Percentiles rank a stretch among this genome's conserved stretches.
phyloP scores from a whole-genome alignment of 2,888 invertebrate species.

The Ennomos erosarius region DNA sequence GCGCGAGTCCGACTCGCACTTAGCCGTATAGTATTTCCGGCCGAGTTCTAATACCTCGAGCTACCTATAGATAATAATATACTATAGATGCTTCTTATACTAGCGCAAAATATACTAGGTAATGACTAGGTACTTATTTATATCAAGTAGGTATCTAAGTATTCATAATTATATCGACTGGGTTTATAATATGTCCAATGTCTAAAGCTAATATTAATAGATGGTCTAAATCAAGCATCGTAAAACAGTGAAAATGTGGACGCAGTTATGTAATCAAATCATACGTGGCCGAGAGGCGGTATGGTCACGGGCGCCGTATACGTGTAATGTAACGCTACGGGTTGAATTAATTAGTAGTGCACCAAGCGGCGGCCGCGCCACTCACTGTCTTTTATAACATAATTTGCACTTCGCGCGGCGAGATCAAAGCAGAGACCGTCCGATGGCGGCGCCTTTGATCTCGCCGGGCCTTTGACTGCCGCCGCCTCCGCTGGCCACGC shows the following conservation, averaged over 20 bases:
- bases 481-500: constrained; percentile 79
- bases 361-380: constrained; percentile 73
- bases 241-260: neutral
- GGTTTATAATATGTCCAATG: too few species aligned
- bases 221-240: too few species aligned
- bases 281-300: constrained; percentile 23
- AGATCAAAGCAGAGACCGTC: constrained; percentile 80
- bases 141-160: too few species aligned
- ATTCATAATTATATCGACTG: too few species aligned
- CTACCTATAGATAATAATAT: too few species aligned
- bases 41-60: too few species aligned
- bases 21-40: too few species aligned
- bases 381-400: constrained; percentile 84
- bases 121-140: too few species aligned
- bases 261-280: constrained; percentile 41
- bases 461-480: constrained; percentile 77
- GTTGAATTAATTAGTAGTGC: constrained; percentile 81
- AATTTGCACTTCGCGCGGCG: constrained; percentile 85
- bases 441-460: constrained; percentile 84
- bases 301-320: constrained; percentile 19
- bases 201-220: too few species aligned
- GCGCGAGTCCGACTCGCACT: too few species aligned
- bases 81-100: too few species aligned
- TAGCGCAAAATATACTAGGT: too few species aligned
- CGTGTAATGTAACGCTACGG: constrained; percentile 52